phyloP scores from a whole-genome alignment of 1,140 invertebrate genomes.

The Drosophila navojoa region DNA sequence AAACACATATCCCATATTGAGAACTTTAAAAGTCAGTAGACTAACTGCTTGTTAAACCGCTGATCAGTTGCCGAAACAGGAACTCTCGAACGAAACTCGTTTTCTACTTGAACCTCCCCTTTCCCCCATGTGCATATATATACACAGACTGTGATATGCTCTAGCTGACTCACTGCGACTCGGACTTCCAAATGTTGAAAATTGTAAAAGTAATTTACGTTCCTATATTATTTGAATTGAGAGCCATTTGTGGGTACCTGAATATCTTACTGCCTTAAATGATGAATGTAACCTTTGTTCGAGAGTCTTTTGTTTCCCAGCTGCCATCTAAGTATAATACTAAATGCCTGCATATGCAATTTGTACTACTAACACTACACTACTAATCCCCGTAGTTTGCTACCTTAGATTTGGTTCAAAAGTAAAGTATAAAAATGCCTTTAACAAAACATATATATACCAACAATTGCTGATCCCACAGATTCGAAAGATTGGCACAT shows the following conservation, averaged over 20 bases:
- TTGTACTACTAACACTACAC: background rate
- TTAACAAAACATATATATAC: slow-evolving; percentile 10
- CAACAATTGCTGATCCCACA: slow-evolving; percentile 64
- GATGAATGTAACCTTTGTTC: slow-evolving; percentile 1
- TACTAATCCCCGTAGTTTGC: slow-evolving; percentile 48
- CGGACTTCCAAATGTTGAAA: slow-evolving; percentile 50
- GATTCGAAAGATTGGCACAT: slow-evolving; percentile 76
- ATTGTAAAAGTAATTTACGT: slow-evolving; percentile 10
- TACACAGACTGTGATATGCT: slow-evolving; percentile 64
- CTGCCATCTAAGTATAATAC: slow-evolving; percentile 3
- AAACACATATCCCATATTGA: slow-evolving; percentile 31
- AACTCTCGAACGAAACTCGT: slow-evolving; percentile 13
- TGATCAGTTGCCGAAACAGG: slow-evolving; percentile 27
- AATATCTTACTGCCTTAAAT: slow-evolving; percentile 30
- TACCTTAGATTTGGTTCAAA: slow-evolving; percentile 38
- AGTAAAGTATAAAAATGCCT: slow-evolving; percentile 17
- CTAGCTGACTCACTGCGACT: slow-evolving; percentile 34
- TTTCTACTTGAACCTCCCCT: background rate
- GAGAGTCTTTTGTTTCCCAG: slow-evolving; percentile 20
- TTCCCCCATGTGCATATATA: slow-evolving; percentile 9
- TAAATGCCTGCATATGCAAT: slow-evolving; percentile 9
- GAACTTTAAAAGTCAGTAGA: slow-evolving; percentile 1
- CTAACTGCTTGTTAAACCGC: slow-evolving; percentile 29
- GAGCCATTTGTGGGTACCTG: slow-evolving; percentile 24
- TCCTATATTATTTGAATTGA: slow-evolving; percentile 35